Base-by-base conservation (phyloP, 2,888 invertebrate species). In the Zygothrica quintamaculata region DNA sequence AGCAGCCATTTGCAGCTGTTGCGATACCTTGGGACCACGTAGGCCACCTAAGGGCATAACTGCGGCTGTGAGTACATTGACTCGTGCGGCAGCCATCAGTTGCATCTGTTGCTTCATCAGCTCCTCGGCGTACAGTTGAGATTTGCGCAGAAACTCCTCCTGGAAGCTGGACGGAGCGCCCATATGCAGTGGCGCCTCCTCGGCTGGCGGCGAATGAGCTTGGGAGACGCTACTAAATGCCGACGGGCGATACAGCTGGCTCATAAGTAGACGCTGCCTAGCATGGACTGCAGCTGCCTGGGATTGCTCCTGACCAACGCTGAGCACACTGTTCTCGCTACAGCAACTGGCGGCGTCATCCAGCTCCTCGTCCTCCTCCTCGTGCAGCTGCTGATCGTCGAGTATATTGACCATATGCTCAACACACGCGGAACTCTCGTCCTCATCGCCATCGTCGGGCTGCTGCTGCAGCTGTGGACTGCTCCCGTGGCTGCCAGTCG, bases 291-390 rank as follows among this genome's bases (percentile, higher is more conserved):
- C 85, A 0, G 78, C 78, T 5, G 60, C 82, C 11, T 79, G 82
- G 0, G 86, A 84, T 3, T 89, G 87, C 62, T 96, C 96, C 87
- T 96, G 95, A 4, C 96, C 96, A 69, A 96, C 96, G 75, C 96
- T 96, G 26, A 96, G 88, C 2, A 96, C 96, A 37, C 96, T 96
- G 84, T 95, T 96, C 80, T 95, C 95, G 77, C 94, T 94, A 75
- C 94, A 94, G 71, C 94, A 94, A 61, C 95, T 95, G 66, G 93
- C 93, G 12, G 93, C 93, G 65, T 90, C 90, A 25, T 76, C 84
- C 4, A 74, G 44, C 12, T 88, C 87, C 37, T 84, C 71, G 26
- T 88, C 82, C 6, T 65, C 62, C 0, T 77, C 84, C 22, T 69
- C 74, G 25, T 74, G 74, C 16, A 73, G 76, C 22, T 59, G 65